Conservation (phyloP, 35 echinoderm and acorn worm genomes). For the Apostichopus parvimensis region DNA sequence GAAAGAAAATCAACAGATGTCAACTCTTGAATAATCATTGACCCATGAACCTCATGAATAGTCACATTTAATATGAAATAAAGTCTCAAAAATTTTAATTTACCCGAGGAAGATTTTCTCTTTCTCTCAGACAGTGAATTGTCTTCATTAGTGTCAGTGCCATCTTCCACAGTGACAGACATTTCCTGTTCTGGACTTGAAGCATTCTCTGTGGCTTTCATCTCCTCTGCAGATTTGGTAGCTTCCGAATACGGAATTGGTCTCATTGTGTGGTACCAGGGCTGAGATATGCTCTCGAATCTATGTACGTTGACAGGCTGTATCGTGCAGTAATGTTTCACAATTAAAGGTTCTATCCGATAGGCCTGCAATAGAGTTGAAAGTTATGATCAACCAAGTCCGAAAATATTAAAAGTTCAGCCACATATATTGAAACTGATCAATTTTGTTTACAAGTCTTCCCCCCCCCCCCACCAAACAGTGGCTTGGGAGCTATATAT, state of each 20-base stretch:
- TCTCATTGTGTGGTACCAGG: constrained; percentile 69
- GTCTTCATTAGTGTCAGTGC: neutral
- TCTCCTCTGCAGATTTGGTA: constrained; percentile 65
- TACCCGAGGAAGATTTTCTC: constrained; percentile 46
- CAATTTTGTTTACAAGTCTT: neutral
- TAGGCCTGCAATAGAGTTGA: constrained; percentile 71
- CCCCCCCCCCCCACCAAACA: neutral
- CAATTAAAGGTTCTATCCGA: constrained; percentile 89
- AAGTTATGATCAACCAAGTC: neutral
- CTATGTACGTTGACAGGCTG: constrained; percentile 70
- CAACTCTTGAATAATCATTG: too few relatives aligned
- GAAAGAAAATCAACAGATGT: too few relatives aligned
- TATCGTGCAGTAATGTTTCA: constrained; percentile 82
- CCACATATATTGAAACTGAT: neutral
- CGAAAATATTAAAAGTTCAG: neutral
- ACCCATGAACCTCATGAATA: too few relatives aligned
- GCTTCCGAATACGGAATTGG: constrained; percentile 59
- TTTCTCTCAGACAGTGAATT: constrained; percentile 12
- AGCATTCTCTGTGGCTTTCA: constrained; percentile 47
- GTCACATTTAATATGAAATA: too few relatives aligned
- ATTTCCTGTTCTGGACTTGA: constrained; percentile 6
- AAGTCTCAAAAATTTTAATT: neutral
- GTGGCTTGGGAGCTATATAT: too few relatives aligned
- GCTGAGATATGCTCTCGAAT: constrained; percentile 52
- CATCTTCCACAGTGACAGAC: neutral